These are phyloP conservation scores for Leiothrix lutea DNA, from an alignment of 2,113 vertebrate genomes.

Conservation along the genomic window DNA sequence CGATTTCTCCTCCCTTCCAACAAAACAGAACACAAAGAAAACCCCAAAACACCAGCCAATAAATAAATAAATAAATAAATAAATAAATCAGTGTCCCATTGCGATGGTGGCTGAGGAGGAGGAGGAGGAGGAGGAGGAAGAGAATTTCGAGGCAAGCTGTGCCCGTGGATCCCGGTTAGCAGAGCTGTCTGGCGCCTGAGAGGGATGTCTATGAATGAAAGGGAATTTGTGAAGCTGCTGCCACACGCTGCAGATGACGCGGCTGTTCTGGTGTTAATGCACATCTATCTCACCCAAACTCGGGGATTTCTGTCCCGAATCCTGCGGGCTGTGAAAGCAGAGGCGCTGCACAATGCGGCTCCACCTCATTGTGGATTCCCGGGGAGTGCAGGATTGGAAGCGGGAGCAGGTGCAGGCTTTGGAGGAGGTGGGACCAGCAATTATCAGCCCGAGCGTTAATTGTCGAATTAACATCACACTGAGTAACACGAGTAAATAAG, in stretches of 20 bases:
- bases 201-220: not conserved
- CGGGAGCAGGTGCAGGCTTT: conserved; percentile 41
- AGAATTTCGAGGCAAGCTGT: not conserved
- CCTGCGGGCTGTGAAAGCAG: not conserved
- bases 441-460: not conserved
- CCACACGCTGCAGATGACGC: not conserved
- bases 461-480: conserved; percentile 21
- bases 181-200: not conserved
- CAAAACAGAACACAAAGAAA: not conserved
- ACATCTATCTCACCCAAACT: not conserved
- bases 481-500: not conserved
- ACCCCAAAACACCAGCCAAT: not conserved
- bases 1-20: not conserved
- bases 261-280: not conserved
- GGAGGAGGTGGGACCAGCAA: conserved; percentile 1
- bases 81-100: not conserved
- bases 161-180: not conserved
- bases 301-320: not conserved
- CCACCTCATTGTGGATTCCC: conserved; percentile 3
- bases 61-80: not conserved
- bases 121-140: not conserved
- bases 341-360: not conserved
- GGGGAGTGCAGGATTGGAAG: not conserved
- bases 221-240: not conserved
- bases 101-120: not conserved